A percentile compares a stretch with the other conserved stretches of the same genome.
phyloP scores from a whole-genome alignment of 2,113 vertebrate species.

The Thamnophis sirtalis region DNA sequence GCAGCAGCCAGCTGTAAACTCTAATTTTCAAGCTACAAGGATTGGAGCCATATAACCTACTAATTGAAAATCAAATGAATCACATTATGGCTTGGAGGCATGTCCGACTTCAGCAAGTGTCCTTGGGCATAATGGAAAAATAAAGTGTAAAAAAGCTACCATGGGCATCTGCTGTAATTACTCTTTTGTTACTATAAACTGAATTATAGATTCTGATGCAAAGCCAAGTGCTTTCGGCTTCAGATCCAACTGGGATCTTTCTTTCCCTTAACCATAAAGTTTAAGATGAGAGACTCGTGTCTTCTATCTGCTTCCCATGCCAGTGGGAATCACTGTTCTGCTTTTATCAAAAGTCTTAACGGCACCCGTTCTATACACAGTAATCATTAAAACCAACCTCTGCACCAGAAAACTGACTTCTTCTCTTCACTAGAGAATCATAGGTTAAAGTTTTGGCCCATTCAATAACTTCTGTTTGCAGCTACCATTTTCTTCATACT shows the following conservation, averaged over 20 bases:
- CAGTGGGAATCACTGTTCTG: background rate
- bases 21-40: background rate
- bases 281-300: background rate
- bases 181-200: background rate
- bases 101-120: background rate
- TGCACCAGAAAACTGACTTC: background rate
- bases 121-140: background rate
- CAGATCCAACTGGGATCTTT: background rate
- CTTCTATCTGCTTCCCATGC: background rate
- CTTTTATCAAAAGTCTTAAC: background rate
- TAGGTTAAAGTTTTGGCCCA: background rate
- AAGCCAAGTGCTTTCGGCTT: background rate
- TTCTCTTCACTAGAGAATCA: background rate
- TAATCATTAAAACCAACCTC: background rate
- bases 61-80: background rate
- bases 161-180: background rate
- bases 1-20: background rate
- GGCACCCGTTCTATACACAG: background rate
- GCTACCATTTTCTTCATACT: background rate
- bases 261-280: background rate
- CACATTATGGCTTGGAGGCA: background rate
- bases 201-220: background rate
- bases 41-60: background rate
- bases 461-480: background rate
- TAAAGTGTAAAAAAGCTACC: background rate